Conservation (phyloP, 2,113 vertebrate species). For the Saccopteryx bilineata region DNA sequence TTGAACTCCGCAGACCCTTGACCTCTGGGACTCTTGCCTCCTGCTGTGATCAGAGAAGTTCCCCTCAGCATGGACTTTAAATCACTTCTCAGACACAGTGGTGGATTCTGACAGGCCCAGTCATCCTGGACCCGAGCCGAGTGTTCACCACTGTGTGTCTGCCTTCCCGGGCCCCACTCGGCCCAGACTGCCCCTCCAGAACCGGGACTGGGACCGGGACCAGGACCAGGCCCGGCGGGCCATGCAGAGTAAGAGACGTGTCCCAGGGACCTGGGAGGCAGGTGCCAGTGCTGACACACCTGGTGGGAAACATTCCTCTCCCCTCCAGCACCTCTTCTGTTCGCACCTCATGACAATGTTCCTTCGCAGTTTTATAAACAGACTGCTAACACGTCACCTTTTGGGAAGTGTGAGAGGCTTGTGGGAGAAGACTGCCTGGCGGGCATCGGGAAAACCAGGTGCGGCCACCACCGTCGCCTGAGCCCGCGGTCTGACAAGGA, state of each 20-base stretch:
- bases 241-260: neutral
- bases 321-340: neutral
- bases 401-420: constrained; percentile 50
- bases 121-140: neutral
- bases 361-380: constrained; percentile 80
- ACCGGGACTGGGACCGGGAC: no score
- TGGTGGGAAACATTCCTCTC: neutral
- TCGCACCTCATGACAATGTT: constrained; percentile 75
- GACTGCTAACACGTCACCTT: constrained; percentile 77
- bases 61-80: neutral
- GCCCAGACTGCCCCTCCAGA: no score
- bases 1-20: constrained; percentile 10
- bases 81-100: neutral
- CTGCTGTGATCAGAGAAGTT: neutral
- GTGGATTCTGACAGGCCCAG: neutral
- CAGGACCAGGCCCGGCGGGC: neutral
- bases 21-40: constrained; percentile 1
- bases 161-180: neutral
- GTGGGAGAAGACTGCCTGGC: constrained; percentile 15
- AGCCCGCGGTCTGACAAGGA: neutral
- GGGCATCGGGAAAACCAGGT: neutral
- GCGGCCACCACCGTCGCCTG: neutral
- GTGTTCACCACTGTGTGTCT: neutral
- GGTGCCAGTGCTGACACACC: neutral
- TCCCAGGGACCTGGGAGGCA: fast-evolving